phyloP scores from a whole-genome alignment of 2,797 vertebrate genomes.

The Sebastiscus tertius region DNA sequence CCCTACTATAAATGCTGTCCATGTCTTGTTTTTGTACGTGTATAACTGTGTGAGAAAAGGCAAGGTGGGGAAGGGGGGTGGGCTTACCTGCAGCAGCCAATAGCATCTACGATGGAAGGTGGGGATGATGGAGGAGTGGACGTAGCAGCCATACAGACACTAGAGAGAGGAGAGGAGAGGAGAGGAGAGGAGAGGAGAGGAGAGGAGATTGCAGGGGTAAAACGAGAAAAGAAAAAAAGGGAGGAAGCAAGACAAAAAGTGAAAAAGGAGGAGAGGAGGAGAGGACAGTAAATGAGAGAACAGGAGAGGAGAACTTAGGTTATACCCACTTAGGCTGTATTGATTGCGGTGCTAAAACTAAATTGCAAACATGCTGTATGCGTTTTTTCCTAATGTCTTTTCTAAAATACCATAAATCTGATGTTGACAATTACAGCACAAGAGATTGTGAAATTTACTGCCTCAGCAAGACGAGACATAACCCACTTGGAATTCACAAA shows the following conservation, averaged over 20 bases:
- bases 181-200: constrained; percentile 25
- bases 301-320: constrained; percentile 75
- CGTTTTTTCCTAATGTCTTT: constrained; percentile 79
- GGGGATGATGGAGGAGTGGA: constrained; percentile 99
- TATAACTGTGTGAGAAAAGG: constrained; percentile 38
- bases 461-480: constrained; percentile 52
- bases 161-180: constrained; percentile 76
- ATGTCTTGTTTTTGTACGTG: background rate
- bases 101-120: constrained; percentile 99
- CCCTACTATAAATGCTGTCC: background rate
- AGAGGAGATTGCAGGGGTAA: constrained; percentile 32
- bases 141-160: constrained; percentile 99
- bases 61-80: constrained; percentile 45
- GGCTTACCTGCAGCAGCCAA: constrained; percentile 98
- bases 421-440: constrained; percentile 60
- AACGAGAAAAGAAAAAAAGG: constrained; percentile 51
- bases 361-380: constrained; percentile 81
- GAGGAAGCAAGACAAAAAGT: constrained; percentile 53
- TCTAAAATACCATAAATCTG: constrained; percentile 70
- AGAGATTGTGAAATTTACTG: constrained; percentile 65
- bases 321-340: constrained; percentile 78
- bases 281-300: constrained; percentile 64
- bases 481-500: constrained; percentile 60
- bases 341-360: constrained; percentile 67
- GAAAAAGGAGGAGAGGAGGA: constrained; percentile 50